phyloP scores from a whole-genome alignment of 2,888 invertebrate species.

The Synergus laeviventris region DNA sequence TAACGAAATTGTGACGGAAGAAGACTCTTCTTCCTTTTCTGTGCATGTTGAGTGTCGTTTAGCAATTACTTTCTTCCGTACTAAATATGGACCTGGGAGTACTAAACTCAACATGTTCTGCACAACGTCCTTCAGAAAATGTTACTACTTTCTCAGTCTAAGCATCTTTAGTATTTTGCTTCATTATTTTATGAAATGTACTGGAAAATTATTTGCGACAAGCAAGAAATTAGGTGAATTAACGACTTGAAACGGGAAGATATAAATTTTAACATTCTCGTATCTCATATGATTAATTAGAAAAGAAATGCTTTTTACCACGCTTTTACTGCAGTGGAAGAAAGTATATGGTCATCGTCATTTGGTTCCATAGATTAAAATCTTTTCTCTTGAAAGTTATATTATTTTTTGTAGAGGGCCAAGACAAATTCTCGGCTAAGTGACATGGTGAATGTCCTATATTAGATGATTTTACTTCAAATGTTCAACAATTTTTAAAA shows the following conservation, averaged over 20 bases:
- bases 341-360: background rate
- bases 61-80: slow-evolving; percentile 20
- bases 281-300: background rate
- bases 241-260: background rate
- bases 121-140: background rate
- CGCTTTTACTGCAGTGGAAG: background rate
- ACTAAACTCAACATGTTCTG: slow-evolving; percentile 2
- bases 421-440: background rate
- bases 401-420: background rate
- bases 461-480: background rate
- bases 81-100: slow-evolving; percentile 14
- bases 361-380: background rate
- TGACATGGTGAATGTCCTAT: background rate
- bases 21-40: slow-evolving; percentile 33
- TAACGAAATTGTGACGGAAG: slow-evolving; percentile 42
- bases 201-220: background rate
- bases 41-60: slow-evolving; percentile 23
- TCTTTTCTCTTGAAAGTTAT: background rate
- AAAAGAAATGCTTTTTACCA: background rate
- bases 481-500: background rate
- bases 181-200: background rate
- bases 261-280: background rate
- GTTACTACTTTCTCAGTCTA: background rate
- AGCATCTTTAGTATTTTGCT: background rate
- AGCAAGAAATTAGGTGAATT: background rate